These are phyloP conservation scores for Amaurobius ferox DNA, from an alignment of 2,888 invertebrate species.

Conservation along the genomic window DNA sequence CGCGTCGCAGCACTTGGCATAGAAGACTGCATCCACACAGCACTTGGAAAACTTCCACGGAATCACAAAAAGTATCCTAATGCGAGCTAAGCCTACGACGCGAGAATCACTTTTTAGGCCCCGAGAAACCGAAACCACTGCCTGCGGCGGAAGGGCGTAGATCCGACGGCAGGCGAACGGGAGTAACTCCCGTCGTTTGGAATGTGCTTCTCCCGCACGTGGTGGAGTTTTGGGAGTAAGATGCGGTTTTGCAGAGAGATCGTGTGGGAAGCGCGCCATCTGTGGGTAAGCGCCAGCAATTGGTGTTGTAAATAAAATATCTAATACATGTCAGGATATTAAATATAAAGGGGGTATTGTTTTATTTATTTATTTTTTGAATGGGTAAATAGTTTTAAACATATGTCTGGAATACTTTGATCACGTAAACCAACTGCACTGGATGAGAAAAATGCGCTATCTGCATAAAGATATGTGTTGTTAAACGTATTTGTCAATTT, in stretches of 20 bases:
- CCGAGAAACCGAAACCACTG: constrained; percentile 8
- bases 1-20: constrained; percentile 15
- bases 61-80: not conserved
- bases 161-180: not conserved
- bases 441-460: too few relatives aligned
- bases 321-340: too few relatives aligned
- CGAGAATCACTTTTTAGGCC: not conserved
- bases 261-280: constrained; percentile 17
- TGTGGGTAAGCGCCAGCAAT: not conserved
- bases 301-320: not conserved
- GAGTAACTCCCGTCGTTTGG: not conserved
- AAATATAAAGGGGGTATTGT: too few relatives aligned
- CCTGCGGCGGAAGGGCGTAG: not conserved
- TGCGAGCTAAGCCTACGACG: not conserved
- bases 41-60: not conserved
- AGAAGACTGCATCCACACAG: constrained; percentile 31
- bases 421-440: too few relatives aligned
- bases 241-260: not conserved
- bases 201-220: not conserved
- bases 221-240: not conserved
- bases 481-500: too few relatives aligned
- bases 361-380: too few relatives aligned
- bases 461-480: too few relatives aligned
- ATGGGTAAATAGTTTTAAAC: too few relatives aligned
- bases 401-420: too few relatives aligned